A percentile compares a stretch with the other conserved stretches of the same genome.
phyloP scores from a whole-genome alignment of 2,797 vertebrate species.

The Coregonus ussuriensis region DNA sequence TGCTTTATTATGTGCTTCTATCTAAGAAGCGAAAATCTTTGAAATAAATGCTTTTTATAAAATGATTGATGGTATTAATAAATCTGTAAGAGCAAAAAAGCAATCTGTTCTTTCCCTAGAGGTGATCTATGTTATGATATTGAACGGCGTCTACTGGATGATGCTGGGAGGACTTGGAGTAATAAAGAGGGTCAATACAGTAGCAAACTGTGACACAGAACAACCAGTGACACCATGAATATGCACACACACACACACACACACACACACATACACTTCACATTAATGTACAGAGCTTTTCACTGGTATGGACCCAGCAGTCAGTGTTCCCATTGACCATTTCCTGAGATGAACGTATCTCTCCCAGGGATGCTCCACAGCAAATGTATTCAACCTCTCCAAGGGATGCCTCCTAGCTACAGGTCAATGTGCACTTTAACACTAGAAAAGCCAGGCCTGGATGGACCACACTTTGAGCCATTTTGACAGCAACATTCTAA shows the following conservation, averaged over 20 bases:
- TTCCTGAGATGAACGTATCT: conserved; percentile 25
- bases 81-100: conserved; percentile 26
- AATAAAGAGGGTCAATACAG: too few relatives aligned
- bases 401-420: conserved; percentile 54
- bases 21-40: conserved; percentile 96
- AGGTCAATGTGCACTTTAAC: conserved; percentile 70
- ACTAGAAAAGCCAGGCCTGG: too few relatives aligned
- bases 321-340: conserved; percentile 38
- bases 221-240: background rate
- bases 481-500: too few relatives aligned
- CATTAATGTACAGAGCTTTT: conserved; percentile 40
- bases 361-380: conserved; percentile 6
- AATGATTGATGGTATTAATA: conserved; percentile 54
- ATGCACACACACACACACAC: conserved; percentile 6
- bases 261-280: conserved; percentile 29
- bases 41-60: conserved; percentile 96
- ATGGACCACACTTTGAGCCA: too few relatives aligned
- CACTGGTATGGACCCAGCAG: conserved; percentile 28
- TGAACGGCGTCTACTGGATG: background rate
- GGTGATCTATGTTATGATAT: conserved; percentile 7
- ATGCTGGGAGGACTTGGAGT: background rate
- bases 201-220: background rate
- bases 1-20: conserved; percentile 99
- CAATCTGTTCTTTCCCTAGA: background rate
- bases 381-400: conserved; percentile 48